Evolutionary conservation across 2,797 vertebrate genomes (phyloP).

Genomic region (Platyrinchus mystaceus): DNA sequence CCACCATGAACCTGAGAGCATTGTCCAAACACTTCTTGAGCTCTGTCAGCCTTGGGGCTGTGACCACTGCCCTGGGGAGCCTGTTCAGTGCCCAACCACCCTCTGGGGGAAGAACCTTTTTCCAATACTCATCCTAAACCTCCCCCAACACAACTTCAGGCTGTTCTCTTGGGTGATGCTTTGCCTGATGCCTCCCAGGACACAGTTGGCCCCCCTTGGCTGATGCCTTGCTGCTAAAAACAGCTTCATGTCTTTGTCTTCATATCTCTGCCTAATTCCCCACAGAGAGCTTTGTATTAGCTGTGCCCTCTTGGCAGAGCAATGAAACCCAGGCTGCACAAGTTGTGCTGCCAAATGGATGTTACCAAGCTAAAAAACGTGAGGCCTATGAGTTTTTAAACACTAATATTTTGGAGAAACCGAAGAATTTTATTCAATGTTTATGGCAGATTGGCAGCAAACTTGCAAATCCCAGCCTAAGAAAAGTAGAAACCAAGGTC

Average conservation of each 20-base stretch:
- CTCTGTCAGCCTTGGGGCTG: neutral
- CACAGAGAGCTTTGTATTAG: neutral
- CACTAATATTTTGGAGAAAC: neutral
- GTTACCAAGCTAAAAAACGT: neutral
- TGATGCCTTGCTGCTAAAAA: neutral
- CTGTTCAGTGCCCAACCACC: neutral
- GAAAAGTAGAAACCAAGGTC: neutral
- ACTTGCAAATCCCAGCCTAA: neutral
- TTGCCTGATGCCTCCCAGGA: neutral
- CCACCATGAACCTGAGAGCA: neutral
- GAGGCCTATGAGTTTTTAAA: neutral
- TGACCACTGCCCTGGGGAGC: neutral
- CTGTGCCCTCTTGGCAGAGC: neutral
- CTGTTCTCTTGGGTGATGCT: neutral
- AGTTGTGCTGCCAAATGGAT: neutral
- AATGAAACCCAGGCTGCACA: neutral
- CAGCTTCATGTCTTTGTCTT: neutral
- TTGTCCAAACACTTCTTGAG: neutral
- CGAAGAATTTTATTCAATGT: neutral
- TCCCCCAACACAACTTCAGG: neutral
- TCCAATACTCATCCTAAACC: neutral
- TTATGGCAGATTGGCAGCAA: neutral
- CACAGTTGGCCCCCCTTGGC: neutral
- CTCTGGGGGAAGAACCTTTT: neutral
- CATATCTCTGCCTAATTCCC: neutral